Conservation (phyloP, 2,888 invertebrate genomes). For the Steinernema hermaphroditum region DNA sequence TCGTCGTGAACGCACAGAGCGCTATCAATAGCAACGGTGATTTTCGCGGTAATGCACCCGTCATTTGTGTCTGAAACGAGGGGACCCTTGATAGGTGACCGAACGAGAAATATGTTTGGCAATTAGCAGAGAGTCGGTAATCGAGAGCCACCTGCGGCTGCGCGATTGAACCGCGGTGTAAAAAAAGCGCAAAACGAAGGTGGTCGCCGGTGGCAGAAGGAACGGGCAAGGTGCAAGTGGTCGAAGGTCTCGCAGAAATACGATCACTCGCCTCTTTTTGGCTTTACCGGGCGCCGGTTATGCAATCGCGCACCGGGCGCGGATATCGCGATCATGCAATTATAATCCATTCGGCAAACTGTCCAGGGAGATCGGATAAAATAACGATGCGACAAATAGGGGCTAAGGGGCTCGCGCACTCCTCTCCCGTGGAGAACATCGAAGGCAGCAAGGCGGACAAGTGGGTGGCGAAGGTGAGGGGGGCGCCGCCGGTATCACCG, state of each 20-base stretch:
- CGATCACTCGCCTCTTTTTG: constrained; percentile 19
- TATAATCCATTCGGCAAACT: constrained; percentile 21
- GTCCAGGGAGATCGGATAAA: not conserved
- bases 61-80: constrained; percentile 17
- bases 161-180: not conserved
- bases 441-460: not conserved
- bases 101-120: constrained; percentile 24
- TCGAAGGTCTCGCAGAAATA: not conserved
- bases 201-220: too few species aligned
- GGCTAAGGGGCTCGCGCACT: not conserved
- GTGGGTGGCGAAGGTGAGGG: not conserved
- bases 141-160: constrained; percentile 14
- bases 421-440: not conserved
- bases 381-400: constrained; percentile 21
- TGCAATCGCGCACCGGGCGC: constrained; percentile 23
- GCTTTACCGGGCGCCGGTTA: constrained; percentile 14
- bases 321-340: constrained; percentile 25
- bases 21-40: not conserved
- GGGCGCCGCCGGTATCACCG: not conserved
- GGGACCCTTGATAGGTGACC: not conserved
- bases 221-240: too few species aligned
- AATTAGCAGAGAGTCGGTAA: not conserved
- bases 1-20: not conserved
- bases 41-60: not conserved
- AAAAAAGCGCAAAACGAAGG: not conserved